phyloP scores from a whole-genome alignment of 2,888 invertebrate species.

The Blera fallax region DNA sequence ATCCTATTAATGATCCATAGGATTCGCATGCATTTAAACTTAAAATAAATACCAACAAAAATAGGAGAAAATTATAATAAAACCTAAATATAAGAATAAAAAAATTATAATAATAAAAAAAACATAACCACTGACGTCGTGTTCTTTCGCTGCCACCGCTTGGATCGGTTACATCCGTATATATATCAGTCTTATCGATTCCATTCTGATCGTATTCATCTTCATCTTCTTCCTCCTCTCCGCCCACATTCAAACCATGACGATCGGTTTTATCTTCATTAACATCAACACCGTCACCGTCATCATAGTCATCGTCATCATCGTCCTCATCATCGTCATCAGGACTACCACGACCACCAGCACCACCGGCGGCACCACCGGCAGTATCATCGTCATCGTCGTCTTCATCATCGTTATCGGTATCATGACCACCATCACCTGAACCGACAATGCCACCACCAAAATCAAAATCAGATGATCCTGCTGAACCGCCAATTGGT shows the following conservation, averaged over 20 bases:
- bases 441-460: slow-evolving; percentile 74
- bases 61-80: slow-evolving; percentile 45
- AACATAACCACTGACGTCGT: slow-evolving; percentile 80
- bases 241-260: slow-evolving; percentile 49
- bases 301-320: slow-evolving; percentile 33
- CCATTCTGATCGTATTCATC: slow-evolving; percentile 72
- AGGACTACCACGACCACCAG: slow-evolving; percentile 64
- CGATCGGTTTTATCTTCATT: slow-evolving; percentile 65
- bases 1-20: background rate
- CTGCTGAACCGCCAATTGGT: slow-evolving; percentile 49
- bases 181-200: slow-evolving; percentile 75
- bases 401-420: slow-evolving; percentile 74
- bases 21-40: slow-evolving; percentile 51
- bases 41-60: slow-evolving; percentile 55
- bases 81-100: slow-evolving; percentile 32
- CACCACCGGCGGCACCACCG: slow-evolving; percentile 60
- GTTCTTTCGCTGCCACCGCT: slow-evolving; percentile 73
- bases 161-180: slow-evolving; percentile 76
- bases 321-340: slow-evolving; percentile 47
- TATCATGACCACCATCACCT: slow-evolving; percentile 74
- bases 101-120: slow-evolving; percentile 54
- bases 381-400: slow-evolving; percentile 74
- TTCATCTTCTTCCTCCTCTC: slow-evolving; percentile 55
- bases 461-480: slow-evolving; percentile 74
- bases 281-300: slow-evolving; percentile 56